A percentile compares a stretch with the other conserved stretches of the same genome.
These are phyloP conservation scores for Anoncus sp. DNA, from an alignment of 2,888 invertebrate genomes.

Conservation along the genomic window DNA sequence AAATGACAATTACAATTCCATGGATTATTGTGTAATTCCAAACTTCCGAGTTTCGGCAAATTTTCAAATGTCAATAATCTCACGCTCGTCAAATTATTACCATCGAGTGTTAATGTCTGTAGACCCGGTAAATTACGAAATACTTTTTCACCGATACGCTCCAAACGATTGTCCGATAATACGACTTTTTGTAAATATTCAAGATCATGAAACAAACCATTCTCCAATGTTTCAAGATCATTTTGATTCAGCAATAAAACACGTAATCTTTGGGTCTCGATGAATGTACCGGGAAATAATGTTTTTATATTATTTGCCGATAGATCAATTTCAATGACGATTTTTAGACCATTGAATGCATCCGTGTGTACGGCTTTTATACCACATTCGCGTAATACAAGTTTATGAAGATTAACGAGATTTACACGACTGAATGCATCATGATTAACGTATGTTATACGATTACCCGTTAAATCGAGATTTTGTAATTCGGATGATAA, in stretches of 20 bases:
- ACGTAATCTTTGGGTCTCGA: constrained; percentile 88
- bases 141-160: constrained; percentile 88
- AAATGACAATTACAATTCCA: constrained; percentile 96
- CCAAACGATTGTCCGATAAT: constrained; percentile 90
- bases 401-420: constrained; percentile 92
- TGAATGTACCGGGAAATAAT: constrained; percentile 89
- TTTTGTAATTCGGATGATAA: constrained; percentile 87
- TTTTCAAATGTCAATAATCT: constrained; percentile 87
- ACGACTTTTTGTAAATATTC: constrained; percentile 90
- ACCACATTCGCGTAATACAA: constrained; percentile 90
- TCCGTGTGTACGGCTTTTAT: constrained; percentile 89
- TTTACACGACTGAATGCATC: constrained; percentile 89
- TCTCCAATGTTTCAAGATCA: constrained; percentile 88
- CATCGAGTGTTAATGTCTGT: constrained; percentile 88
- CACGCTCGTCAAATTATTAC: constrained; percentile 90
- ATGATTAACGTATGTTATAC: constrained; percentile 86
- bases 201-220: constrained; percentile 91
- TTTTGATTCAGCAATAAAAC: constrained; percentile 91
- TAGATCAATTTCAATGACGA: constrained; percentile 93
- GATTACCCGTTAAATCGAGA: constrained; percentile 89
- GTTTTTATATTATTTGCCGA: constrained; percentile 89
- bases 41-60: constrained; percentile 88
- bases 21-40: constrained; percentile 92
- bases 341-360: constrained; percentile 90
- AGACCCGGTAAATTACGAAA: constrained; percentile 89